phyloP scores from a whole-genome alignment of 2,797 vertebrate species.

The Thalassophryne amazonica region DNA sequence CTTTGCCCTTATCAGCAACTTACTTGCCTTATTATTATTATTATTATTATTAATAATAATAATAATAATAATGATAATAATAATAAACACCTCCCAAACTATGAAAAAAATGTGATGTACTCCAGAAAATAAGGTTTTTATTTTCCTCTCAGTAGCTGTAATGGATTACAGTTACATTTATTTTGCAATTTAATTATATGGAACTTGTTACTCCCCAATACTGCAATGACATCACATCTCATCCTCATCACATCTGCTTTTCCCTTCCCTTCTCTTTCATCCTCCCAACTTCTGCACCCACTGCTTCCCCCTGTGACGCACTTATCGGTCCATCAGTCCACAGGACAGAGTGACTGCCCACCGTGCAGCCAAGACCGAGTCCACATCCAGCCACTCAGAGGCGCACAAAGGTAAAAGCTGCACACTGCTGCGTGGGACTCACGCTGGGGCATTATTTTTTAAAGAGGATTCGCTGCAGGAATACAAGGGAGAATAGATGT shows the following conservation, averaged over 20 bases:
- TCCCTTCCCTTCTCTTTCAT: neutral
- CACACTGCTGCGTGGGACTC: slow-evolving; percentile 10
- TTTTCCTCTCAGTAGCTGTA: too few species aligned
- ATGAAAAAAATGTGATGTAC: too few species aligned
- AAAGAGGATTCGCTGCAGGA: slow-evolving; percentile 39
- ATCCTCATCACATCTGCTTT: slow-evolving; percentile 15
- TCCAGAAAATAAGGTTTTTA: too few species aligned
- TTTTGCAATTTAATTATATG: too few species aligned
- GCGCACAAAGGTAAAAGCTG: slow-evolving; percentile 37
- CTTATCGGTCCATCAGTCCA: slow-evolving; percentile 28
- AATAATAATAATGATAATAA: too few species aligned
- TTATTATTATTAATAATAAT: too few species aligned
- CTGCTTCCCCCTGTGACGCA: neutral
- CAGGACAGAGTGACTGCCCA: slow-evolving; percentile 17
- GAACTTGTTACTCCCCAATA: too few species aligned
- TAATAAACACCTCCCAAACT: too few species aligned
- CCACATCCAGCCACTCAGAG: slow-evolving; percentile 40
- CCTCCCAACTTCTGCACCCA: neutral
- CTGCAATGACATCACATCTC: too few species aligned
- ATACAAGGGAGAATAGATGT: slow-evolving; percentile 1
- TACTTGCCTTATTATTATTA: too few species aligned
- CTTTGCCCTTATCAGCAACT: too few species aligned
- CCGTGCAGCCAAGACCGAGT: slow-evolving; percentile 24
- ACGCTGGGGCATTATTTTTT: slow-evolving; percentile 22
- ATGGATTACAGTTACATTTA: too few species aligned